Evolutionary conservation across 2,888 invertebrate genomes (phyloP), one percentile per base, ranked within the genome.

Genomic region (Troides oblongomaculatus): DNA sequence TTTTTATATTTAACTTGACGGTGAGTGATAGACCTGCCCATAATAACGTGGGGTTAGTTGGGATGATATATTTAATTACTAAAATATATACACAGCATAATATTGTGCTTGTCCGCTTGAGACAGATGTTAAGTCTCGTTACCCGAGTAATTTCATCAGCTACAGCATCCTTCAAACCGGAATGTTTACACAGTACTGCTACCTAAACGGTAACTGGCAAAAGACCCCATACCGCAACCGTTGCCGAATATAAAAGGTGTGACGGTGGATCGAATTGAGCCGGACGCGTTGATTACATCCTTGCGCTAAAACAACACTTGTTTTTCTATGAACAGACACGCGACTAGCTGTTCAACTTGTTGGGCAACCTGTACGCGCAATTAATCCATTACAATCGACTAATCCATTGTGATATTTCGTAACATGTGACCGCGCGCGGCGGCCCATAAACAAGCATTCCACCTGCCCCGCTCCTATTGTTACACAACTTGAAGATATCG

Each of bases 401-500:
- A 62, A 69, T 65, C 64, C 61, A 69, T 68, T 68, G 70, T 74
- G 70, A 65, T 65, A 68, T 67, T 64, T 71, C 64, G 67, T 67
- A 71, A 70, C 67, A 58, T 23, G 17, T 57, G 70, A 67, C 56
- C 67, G 70, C 39, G 64, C 66, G 64, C 53, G 59, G 58, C 69
- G 70, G 56, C 68, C 71, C 63, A 68, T 67, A 71, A 71, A 71
- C 71, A 43, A 60, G 70, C 72, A 69, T 67, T 72, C 64, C 68
- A 73, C 65, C 68, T 69, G 71, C 68, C 66, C 66, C 68, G 68
- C 69, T 67, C 67, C 69, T 70, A 70, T 74, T 69, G 74, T 71
- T 72, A 66, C 68, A 59, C 68, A 74, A 74, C 63, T 14, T 68
- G 69, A 69, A 74, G 72, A 74, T 70, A 71, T 70, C 64, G 71